These are phyloP conservation scores for Motacilla tschutschensis DNA, from an alignment of 2,113 vertebrate species.

Conservation along the genomic window DNA sequence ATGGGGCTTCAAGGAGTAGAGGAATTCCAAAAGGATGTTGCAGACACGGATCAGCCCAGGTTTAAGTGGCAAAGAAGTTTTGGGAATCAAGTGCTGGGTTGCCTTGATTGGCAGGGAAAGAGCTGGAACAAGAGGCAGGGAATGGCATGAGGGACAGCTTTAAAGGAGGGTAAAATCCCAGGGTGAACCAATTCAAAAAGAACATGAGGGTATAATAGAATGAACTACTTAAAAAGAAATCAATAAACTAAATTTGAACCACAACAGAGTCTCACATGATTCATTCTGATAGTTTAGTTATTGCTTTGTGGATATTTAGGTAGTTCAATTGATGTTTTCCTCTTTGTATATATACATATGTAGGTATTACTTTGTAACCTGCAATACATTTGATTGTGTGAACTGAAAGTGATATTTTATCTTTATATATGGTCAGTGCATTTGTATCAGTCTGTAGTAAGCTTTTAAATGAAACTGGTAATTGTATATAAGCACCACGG, in stretches of 20 bases:
- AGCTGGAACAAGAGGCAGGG: background rate
- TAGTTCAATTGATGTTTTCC: background rate
- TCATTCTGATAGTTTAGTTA: background rate
- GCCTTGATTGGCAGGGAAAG: background rate
- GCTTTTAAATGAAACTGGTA: background rate
- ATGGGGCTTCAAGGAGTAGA: background rate
- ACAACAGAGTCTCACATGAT: background rate
- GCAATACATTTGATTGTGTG: background rate
- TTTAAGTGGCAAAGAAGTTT: background rate
- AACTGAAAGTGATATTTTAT: background rate
- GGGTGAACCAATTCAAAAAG: background rate
- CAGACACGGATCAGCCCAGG: background rate
- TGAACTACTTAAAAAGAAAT: background rate
- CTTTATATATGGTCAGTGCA: background rate
- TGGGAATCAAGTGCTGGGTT: background rate
- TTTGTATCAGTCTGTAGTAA: background rate
- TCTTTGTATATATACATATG: background rate
- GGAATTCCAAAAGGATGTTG: background rate
- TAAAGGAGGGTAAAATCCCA: background rate
- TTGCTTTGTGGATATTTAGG: background rate
- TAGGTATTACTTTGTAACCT: background rate
- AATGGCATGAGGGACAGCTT: background rate
- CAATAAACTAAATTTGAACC: background rate
- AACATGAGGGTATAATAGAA: background rate
- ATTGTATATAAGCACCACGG: fast-evolving